Base-by-base conservation (phyloP, 2,113 vertebrate species). In the Falcunculus frontatus region DNA sequence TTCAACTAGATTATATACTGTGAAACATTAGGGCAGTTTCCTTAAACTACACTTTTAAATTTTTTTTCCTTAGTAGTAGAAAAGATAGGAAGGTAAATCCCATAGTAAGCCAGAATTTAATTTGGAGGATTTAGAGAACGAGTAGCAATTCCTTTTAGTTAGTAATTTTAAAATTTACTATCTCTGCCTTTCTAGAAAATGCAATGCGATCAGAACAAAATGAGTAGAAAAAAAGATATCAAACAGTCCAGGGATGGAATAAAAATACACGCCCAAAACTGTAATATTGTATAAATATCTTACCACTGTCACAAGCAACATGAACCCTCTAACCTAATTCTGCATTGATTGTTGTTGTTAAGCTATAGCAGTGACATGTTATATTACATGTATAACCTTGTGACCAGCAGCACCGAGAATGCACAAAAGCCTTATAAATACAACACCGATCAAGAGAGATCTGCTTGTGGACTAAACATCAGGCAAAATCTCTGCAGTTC, bases 1-100 rank as follows among this genome's bases (percentile, higher is more conserved):
- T 65, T 83, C 42, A 76, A 84, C 60, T 44, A 44, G 73, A 89
- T 67, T 84, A 74, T 67, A 78, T 8, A 62, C 53, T 57, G 53
- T 80, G 63, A 96, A 95, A 82, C 42, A 76, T 62, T n/a, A 76
- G 49, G 26, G 35, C 39, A 69, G 70, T 80, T 91, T 76, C 47
- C 67, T 77, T 49, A 77, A 86, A 84, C 25, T 8, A 63, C 14
- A 41, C 16, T 87, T 81, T 17, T n/a, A 29, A 32, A 2, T 2
- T 14, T 79, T 74, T 59, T 50, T 37, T 68, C 63, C 30, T 90
- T 50, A 55, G 27, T n/a, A 67, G 55, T 9, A 42, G 42, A 42
- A 80, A 59, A 92, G 50, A 46, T 77, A 46, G 59, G 59, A 79
- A 86, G 37, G 92, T 55, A 87, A 86, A 57, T 12, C 63, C 47